Base-by-base conservation (phyloP, 2,797 vertebrate species). In the Phrynocephalus vlangalii region DNA sequence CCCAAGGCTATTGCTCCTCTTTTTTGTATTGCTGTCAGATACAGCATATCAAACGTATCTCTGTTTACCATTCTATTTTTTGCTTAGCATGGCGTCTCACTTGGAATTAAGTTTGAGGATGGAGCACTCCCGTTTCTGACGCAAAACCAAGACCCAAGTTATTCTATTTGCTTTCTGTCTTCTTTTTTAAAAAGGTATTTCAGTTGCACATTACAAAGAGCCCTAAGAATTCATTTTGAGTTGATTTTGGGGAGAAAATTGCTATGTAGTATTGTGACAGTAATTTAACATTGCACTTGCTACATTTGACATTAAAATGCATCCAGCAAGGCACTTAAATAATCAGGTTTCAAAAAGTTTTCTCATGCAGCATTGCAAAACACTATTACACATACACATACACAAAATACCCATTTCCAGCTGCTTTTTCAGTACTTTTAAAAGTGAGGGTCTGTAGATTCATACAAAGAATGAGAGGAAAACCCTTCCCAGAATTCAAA, bases 241-340 rank as follows among this genome's bases (percentile, higher is more conserved):
- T 85, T 87, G 72, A 77, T 90, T 92, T 94, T 91, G 72, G 67
- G 71, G 93, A 92, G 68, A 94, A 92, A 94, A 92, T 87, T 82
- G 33, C 0, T 93, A 50, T 79, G 30, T 84, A 76, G 52, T 87
- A 70, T 86, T 88, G 1, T 5, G 4, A 84, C n/a, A 92, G 16
- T 92, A 82, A 86, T 93, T 94, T 94, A 93, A 82, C 86, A 82
- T 56, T 92, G 63, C 28, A 50, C 20, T 92, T 94, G 67, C 93
- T 95, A 93, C 94, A 90, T 92, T 33, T 88, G 24, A 66, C 88
- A 91, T 86, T 94, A 92, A 94, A 91, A 91, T 90, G 76, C 0
- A 6, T 83, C 71, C 89, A 82, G 24, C 91, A 86, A 91, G 89
- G 91, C 44, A 91, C 11, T 50, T 86, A 56, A 79, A 84, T 91